Conservation (phyloP, 2,797 vertebrate genomes). For the Pyrocephalus nanus region DNA sequence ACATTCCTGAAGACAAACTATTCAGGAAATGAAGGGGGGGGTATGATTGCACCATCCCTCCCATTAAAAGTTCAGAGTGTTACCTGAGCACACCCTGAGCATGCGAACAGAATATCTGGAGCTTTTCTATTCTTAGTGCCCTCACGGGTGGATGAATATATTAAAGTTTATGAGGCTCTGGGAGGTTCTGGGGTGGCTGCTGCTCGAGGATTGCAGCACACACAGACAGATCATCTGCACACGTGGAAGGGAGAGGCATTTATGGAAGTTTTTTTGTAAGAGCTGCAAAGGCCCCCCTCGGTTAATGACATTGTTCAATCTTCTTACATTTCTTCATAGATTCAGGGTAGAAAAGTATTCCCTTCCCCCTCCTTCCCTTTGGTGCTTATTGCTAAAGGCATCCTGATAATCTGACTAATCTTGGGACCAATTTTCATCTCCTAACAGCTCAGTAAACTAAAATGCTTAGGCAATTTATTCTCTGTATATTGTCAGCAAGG, state of each 20-base stretch:
- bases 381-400: background rate
- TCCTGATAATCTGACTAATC: slow-evolving; percentile 32
- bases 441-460: slow-evolving; percentile 24
- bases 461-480: slow-evolving; percentile 35
- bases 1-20: background rate
- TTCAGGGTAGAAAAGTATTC: background rate
- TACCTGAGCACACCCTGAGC: background rate
- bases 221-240: background rate
- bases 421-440: slow-evolving; percentile 29
- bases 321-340: background rate
- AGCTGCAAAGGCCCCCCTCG: background rate
- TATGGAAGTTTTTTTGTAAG: background rate
- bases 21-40: background rate
- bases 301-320: background rate
- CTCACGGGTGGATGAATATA: background rate
- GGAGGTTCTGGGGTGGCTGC: background rate
- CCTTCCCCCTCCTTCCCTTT: background rate
- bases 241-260: background rate
- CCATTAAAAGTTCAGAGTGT: background rate
- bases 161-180: background rate
- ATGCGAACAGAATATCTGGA: background rate
- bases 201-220: background rate
- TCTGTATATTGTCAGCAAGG: background rate
- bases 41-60: no score
- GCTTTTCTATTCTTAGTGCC: background rate